Evolutionary conservation across 2,797 vertebrate species (phyloP).

Genomic region (Galago senegalensis): DNA sequence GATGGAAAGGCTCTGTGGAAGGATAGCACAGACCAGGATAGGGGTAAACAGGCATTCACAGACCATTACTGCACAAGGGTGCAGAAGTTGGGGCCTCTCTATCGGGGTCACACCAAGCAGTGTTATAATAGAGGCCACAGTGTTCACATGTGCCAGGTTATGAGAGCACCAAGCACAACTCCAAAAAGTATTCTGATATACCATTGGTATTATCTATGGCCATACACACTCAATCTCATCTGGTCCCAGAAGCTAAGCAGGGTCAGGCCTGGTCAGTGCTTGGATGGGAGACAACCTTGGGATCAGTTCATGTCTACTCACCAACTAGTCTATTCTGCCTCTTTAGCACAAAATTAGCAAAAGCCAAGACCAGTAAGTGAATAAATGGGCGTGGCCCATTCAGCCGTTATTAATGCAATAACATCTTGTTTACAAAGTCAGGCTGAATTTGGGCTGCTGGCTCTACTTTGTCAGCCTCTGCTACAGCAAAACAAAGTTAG

Average conservation of each 20-base stretch:
- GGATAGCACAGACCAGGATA: neutral
- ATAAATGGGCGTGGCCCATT: neutral
- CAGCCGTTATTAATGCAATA: neutral
- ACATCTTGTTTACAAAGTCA: constrained; percentile 1
- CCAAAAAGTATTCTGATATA: neutral
- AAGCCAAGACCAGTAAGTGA: neutral
- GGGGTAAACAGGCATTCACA: neutral
- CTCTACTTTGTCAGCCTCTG: neutral
- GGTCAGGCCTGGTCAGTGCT: no score
- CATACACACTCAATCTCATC: no score
- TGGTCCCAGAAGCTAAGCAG: no score
- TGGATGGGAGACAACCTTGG: no score
- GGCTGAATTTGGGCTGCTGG: neutral
- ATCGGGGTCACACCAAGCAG: neutral
- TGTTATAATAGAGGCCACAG: neutral
- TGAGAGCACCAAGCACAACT: neutral
- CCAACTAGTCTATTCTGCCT: neutral
- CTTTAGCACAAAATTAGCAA: neutral
- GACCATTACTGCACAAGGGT: neutral
- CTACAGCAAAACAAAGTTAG: neutral
- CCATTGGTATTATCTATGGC: neutral
- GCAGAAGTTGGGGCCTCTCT: neutral
- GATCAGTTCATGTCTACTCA: neutral
- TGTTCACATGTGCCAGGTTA: neutral
- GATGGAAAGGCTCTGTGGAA: neutral